Evolutionary conservation across 2,113 vertebrate species (phyloP).

Genomic region (Toxotes chatareus): DNA sequence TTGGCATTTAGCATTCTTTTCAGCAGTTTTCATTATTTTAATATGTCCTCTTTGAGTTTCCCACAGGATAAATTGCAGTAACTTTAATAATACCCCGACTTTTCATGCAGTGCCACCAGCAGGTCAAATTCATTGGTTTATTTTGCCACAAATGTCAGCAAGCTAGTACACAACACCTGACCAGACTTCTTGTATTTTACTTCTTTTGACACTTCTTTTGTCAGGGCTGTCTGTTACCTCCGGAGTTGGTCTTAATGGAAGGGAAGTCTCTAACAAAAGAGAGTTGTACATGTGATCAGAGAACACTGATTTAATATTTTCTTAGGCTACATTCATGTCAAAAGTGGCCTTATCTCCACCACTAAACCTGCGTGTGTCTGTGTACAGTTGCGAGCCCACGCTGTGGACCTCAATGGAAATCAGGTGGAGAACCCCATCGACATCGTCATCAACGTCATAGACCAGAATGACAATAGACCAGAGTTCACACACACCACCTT

Average conservation of each 20-base stretch:
- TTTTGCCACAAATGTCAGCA: neutral
- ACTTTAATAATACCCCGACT: too few relatives aligned
- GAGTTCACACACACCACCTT: constrained; percentile 95
- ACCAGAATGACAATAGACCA: constrained; percentile 97
- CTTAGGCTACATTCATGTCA: neutral
- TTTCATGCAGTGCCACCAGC: too few relatives aligned
- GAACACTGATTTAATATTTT: neutral
- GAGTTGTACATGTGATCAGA: neutral
- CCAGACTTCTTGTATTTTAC: too few relatives aligned
- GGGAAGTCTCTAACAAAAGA: too few relatives aligned
- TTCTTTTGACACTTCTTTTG: too few relatives aligned
- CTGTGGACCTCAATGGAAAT: constrained; percentile 97
- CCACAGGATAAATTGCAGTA: too few relatives aligned
- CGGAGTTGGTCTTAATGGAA: too few relatives aligned
- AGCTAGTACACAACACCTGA: neutral
- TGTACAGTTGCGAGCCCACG: constrained; percentile 92
- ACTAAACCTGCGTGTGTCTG: constrained; percentile 29
- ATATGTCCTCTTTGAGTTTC: too few relatives aligned
- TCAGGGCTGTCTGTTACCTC: too few relatives aligned
- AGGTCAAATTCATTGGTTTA: too few relatives aligned
- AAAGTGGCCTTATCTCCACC: neutral
- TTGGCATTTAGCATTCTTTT: too few relatives aligned
- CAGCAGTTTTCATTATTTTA: too few relatives aligned
- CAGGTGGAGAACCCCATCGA: constrained; percentile 99
- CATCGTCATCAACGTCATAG: constrained; percentile 98